Evolutionary conservation across 2,797 vertebrate species (phyloP), one percentile per base, ranked within the genome.

Genomic region (Sebastes aleutianus): DNA sequence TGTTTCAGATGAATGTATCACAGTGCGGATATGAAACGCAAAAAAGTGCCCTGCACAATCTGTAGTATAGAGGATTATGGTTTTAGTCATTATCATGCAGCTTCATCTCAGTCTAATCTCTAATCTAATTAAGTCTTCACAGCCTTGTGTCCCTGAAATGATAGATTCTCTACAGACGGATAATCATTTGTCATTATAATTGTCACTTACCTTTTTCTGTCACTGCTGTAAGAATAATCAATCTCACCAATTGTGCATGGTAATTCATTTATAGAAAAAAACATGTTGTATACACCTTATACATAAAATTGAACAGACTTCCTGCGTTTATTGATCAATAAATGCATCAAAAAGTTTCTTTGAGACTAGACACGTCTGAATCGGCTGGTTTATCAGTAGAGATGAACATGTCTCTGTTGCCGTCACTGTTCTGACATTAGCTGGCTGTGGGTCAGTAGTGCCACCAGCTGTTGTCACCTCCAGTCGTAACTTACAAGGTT

Each of bases 391-490:
- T 70, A 32, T 56, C 14, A 20, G 50, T 31, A 54, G 9, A 72
- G 47, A 74, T 78, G 24, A 66, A 34, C 3, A 16, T 56, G 50
- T 16, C 22, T 10, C 63, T 8, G 16, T 29, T 50, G 39, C 64
- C 20, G n/a, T 43, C 53, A 5, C 5, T 29, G 54, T 78, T 65
- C 39, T 84, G 61, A 84, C 76, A 43, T 86, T 61, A 57, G 22
- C 68, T 57, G n/a, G 68, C 54, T 73, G 13, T 61, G 58, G 70
- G 56, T 75, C 72, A 71, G 32, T 27, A 16, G 31, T 26, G 24
- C 75, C 78, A 82, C 70, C 83, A 85, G 87, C 84, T 91, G 88
- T 78, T 85, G 71, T 81, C 59, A 8, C 79, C 34, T 85, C 65
- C 1, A 66, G 22, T 84, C 20, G 29, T 69, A 72, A 50, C 53